Base-by-base conservation (phyloP, 2,888 invertebrate species). In the Acanthosepion esculentum region DNA sequence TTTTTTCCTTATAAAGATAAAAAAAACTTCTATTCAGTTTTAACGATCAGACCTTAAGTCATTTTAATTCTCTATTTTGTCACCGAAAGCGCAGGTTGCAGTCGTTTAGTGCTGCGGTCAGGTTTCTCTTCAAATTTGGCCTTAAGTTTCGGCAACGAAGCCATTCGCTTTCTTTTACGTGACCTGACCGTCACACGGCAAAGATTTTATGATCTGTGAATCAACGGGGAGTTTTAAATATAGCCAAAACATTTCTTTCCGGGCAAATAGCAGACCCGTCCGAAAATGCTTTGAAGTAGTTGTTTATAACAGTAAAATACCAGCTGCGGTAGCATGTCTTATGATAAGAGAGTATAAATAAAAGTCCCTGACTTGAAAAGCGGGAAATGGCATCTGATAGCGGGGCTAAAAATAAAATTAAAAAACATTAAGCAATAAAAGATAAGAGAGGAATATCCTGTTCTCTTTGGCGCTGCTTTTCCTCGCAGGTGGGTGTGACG, bases 321-420 rank as follows among this genome's bases (percentile, higher is more conserved):
- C 78, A 33, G 78, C 78, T 78, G 78, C n/a, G 59, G 20, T 18
- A 23, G 59, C 59, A 12, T 33, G 3, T n/a, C n/a, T 15, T 78
- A 15, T 8, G n/a, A n/a, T 33, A 78, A 78, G n/a, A 78, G 33
- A n/a, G n/a, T n/a, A 78, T 78, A 78, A 78, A 78, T 78, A 78
- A 78, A 78, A n/a, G 29, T 59, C 6, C 26, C 23, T 33, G 78
- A 15, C 78, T 33, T 33, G 10, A 33, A 78, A 78, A 33, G 10
- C n/a, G n/a, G 78, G 78, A 78, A 59, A 78, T 78, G 78, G n/a
- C 78, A 78, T 78, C 78, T 78, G 78, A 78, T 78, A 78, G 33
- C n/a, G n/a, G 23, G 33, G 59, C 78, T 78, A 4, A 78, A 78
- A 78, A 78, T 78, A 78, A n/a, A 29, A 78, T 26, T 55, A 55